Conservation (phyloP, 1,140 invertebrate species). For the Lycorma delicatula region DNA sequence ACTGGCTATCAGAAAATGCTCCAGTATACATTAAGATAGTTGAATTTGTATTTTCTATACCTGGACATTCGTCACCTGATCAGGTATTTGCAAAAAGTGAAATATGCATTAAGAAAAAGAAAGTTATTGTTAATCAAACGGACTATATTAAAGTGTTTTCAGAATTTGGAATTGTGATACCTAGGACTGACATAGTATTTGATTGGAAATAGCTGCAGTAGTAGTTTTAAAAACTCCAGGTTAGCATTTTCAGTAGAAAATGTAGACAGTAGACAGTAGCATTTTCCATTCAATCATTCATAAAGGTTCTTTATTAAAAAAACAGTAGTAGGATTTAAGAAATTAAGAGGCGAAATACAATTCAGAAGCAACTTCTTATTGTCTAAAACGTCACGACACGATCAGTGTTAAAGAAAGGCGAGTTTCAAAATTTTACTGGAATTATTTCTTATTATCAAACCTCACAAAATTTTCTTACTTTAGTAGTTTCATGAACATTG, state of each 20-base stretch:
- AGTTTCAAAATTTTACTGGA: no score
- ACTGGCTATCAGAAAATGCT: conserved; percentile 10
- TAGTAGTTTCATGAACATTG: no score
- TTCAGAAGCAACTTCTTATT: no score
- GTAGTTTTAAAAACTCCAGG: not conserved
- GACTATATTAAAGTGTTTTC: conserved; percentile 15
- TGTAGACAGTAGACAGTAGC: no score
- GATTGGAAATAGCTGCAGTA: not conserved
- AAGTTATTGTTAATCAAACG: conserved; percentile 17
- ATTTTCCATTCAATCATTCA: not conserved
- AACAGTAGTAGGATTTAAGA: not conserved
- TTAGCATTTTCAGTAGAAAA: no score
- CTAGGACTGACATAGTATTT: not conserved
- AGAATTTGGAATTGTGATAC: not conserved
- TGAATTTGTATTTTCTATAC: conserved; percentile 20
- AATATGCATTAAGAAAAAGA: conserved; percentile 27
- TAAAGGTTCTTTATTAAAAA: not conserved
- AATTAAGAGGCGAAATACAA: not conserved
- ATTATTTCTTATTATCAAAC: not conserved
- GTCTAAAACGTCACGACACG: not conserved
- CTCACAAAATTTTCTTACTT: no score
- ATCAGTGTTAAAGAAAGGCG: not conserved
- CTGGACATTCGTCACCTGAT: conserved; percentile 31
- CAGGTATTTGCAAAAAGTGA: conserved; percentile 31
- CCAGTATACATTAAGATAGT: conserved; percentile 2